Conservation (phyloP, 2,113 vertebrate genomes). For the Petaurus breviceps region DNA sequence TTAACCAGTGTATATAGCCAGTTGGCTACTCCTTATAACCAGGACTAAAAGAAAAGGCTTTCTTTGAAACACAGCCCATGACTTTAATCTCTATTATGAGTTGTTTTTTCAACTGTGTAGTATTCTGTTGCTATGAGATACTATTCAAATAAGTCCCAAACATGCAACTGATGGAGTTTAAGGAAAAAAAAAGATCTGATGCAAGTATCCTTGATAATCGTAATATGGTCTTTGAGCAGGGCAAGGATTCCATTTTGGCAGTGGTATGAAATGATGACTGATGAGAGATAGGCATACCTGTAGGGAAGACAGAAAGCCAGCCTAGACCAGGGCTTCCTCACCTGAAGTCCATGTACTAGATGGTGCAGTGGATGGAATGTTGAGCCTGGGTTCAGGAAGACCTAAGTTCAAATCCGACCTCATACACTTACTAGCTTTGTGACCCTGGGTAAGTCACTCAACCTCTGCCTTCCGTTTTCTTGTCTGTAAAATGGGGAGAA, state of each 20-base stretch:
- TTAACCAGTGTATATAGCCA: constrained; percentile 7
- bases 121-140: not conserved
- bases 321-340: not conserved
- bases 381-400: not conserved
- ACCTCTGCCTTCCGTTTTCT: not conserved
- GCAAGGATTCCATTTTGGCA: not conserved
- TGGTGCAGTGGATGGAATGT: not conserved
- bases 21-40: constrained; percentile 26
- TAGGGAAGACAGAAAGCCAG: not conserved
- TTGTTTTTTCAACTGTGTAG: not conserved
- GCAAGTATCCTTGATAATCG: not conserved
- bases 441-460: not conserved
- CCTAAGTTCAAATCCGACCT: not conserved
- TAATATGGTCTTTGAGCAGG: not conserved
- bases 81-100: not conserved
- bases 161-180: not conserved
- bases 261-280: not conserved
- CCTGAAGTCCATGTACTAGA: not conserved
- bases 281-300: not conserved
- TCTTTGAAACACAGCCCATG: not conserved
- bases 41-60: not conserved
- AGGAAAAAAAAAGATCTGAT: not conserved
- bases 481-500: not conserved
- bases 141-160: not conserved
- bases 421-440: not conserved